Base-by-base conservation (phyloP, 2,113 vertebrate genomes). In the Erythrocercus mccallii region DNA sequence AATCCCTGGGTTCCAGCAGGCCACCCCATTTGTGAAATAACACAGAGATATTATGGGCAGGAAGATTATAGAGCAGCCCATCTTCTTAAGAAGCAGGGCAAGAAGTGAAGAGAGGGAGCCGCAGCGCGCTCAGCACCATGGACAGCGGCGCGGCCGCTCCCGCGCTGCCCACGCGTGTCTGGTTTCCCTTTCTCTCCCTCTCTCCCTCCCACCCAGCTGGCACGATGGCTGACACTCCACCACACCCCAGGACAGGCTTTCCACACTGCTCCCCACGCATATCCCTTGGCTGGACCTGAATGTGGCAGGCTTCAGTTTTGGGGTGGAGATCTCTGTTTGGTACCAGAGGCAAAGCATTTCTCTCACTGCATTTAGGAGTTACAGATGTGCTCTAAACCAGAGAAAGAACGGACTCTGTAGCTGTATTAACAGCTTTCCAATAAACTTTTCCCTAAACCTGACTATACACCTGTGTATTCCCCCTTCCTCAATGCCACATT, bases 211-310 rank as follows among this genome's bases (percentile, higher is more conserved):
- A 1, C n/a, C 2, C 5, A 7, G 50, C 37, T 11, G 30, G 47
- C 40, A 17, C 2, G 5, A 2, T 1, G 35, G 5, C 11, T 14
- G 10, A 8, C 20, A 40, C 60, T 3, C n/a, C 1, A 4, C 37
- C 47, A 12, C 20, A 24, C 18, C 28, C 21, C 9, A 9, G 40
- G 28, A 18, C 45, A 38, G 4, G 9, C 21, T 18, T 18, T 19
- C 69, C 20, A 64, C 15, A 2, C 30, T 12, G n/a, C 2, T 16
- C 62, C 57, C 35, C 8, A 12, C 4, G 0, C 3, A 1, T 3
- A 37, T 20, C 44, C 60, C 17, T 65, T 5, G 40, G 79, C 53
- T 13, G 69, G 5, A 35, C 10, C 17, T 1, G 2, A 33, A 31
- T 1, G 0, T 1, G 9, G 37, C 40, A 31, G 17, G 24, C 24